phyloP scores from a whole-genome alignment of 2,113 vertebrate genomes.

The Prolemur simus region DNA sequence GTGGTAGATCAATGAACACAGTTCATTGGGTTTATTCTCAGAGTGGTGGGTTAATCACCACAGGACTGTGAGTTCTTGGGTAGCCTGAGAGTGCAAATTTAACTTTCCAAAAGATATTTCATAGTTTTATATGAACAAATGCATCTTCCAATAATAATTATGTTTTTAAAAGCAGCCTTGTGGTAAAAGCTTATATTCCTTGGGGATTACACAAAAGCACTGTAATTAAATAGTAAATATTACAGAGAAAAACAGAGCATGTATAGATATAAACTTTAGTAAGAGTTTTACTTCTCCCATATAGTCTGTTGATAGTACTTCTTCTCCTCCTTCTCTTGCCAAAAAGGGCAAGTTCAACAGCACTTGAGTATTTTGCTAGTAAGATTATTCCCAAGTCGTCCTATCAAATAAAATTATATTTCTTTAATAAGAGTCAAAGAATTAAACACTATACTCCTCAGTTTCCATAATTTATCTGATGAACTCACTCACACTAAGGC shows the following conservation, averaged over 20 bases:
- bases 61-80: not conserved
- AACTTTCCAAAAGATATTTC: not conserved
- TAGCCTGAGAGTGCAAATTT: not conserved
- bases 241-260: not conserved
- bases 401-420: not conserved
- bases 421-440: not conserved
- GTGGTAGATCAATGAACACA: not conserved
- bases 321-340: not conserved
- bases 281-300: not conserved
- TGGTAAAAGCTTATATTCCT: not conserved
- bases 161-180: not conserved
- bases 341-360: not conserved
- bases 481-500: not conserved
- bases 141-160: not conserved
- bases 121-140: not conserved
- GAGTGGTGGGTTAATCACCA: not conserved
- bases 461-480: not conserved
- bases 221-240: not conserved
- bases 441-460: not conserved
- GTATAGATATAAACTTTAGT: not conserved
- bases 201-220: not conserved
- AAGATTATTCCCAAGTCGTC: not conserved
- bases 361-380: not conserved
- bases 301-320: not conserved
- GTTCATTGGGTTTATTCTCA: not conserved